Base-by-base conservation (phyloP, 30 jellyfish, hydroid and myxozoan genomes). In the Hydra vulgaris region DNA sequence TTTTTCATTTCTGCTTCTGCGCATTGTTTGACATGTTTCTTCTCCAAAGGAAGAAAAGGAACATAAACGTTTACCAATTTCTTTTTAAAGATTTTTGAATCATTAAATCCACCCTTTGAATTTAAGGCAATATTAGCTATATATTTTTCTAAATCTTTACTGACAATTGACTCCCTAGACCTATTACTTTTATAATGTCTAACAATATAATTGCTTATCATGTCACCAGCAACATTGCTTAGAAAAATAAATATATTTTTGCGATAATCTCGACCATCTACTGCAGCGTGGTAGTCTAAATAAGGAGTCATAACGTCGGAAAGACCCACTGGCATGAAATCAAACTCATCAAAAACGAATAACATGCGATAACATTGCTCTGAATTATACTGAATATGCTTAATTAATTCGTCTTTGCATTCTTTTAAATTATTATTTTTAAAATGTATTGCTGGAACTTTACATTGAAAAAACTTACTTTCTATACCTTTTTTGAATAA, bases 291-390 rank as follows among this genome's bases (percentile, higher is more conserved):
- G 80, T 55, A 81, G 69, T 89, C 99, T 23, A 94, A 24, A 72
- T 74, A 89, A 1, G 96, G 90, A 81, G 85, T 94, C 66, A 94
- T 19, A 7, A 74, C 85, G 73, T 89, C 96, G 22, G 81, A 53
- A 56, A 94, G 54, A 21, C 99, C 97, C 3, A 78, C 82, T 18
- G 99, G 99, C 96, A 94, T 88, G 53, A 88, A 88, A 26, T 94
- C 96, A 15, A 89, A 79, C 71, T 94, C 99, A 87, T 94, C 99
- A 72, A 94, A 71, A 0, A 94, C 74, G 86, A 88, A 83, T 24
- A 94, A 84, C 0, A 97, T 74, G 56, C 84, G 79, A 25, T 78
- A 87, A 77, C 99, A 21, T 52, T 74, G 69, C 24, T 68, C 8
- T 82, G 88, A 21, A 82, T 67, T 61, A 56, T 18, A 12, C 40